These are phyloP conservation scores for Podabrus alpinus DNA, from an alignment of 2,888 invertebrate species.

Conservation along the genomic window DNA sequence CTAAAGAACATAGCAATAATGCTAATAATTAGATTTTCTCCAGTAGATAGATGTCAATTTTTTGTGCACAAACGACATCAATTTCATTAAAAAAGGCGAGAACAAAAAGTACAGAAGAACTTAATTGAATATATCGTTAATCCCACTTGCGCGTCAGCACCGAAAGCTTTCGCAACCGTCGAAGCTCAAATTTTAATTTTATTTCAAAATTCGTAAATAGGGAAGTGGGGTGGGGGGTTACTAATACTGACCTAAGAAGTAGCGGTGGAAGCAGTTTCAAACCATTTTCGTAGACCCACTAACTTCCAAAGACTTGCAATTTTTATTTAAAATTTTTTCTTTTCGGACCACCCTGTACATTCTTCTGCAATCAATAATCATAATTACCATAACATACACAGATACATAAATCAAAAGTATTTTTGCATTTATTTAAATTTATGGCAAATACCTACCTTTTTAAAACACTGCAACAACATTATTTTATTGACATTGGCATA, in stretches of 20 bases:
- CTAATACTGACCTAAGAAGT: no score
- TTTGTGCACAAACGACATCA: no score
- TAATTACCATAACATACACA: not conserved
- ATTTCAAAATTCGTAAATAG: not conserved
- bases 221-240: not conserved
- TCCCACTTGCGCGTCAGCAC: no score
- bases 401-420: not conserved
- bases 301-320: not conserved
- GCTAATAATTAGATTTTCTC: no score
- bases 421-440: not conserved
- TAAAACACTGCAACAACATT: not conserved
- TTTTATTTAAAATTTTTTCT: not conserved
- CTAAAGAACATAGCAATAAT: no score
- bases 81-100: no score
- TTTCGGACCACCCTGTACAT: not conserved
- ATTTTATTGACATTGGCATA: not conserved
- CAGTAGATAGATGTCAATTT: no score
- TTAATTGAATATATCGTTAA: no score
- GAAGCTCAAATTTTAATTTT: not conserved
- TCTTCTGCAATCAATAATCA: not conserved
- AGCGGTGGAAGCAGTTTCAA: not conserved
- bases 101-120: no score
- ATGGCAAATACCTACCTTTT: not conserved
- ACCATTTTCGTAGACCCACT: no score
- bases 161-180: no score